Evolutionary conservation across 2,113 vertebrate genomes (phyloP).

Genomic region (Chaetodon auriga): DNA sequence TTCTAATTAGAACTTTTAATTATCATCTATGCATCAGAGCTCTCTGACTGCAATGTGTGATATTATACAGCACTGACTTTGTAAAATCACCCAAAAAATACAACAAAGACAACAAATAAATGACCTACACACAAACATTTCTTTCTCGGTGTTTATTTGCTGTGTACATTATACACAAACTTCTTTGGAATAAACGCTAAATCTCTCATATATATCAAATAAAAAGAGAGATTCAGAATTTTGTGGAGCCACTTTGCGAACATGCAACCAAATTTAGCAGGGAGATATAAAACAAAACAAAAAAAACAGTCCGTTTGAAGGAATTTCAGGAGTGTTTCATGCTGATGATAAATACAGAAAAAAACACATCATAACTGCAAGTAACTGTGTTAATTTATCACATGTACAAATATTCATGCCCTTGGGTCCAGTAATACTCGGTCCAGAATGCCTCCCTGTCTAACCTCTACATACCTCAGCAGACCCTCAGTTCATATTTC

Average conservation of each 20-base stretch:
- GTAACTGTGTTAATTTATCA: slow-evolving; percentile 55
- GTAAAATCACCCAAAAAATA: neutral
- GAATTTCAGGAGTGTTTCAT: slow-evolving; percentile 43
- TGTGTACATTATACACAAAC: slow-evolving; percentile 77
- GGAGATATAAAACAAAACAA: slow-evolving; percentile 9
- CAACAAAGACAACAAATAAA: slow-evolving; percentile 1
- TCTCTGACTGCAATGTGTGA: neutral
- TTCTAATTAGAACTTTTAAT: neutral
- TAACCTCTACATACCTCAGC: slow-evolving; percentile 68
- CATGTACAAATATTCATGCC: slow-evolving; percentile 43
- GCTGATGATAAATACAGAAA: slow-evolving; percentile 46
- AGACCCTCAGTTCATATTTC: slow-evolving; percentile 64
- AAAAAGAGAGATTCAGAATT: slow-evolving; percentile 56
- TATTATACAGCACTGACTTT: too few relatives aligned
- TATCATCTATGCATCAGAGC: neutral
- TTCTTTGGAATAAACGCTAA: slow-evolving; percentile 80
- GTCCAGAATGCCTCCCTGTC: slow-evolving; percentile 30
- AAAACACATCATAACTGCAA: slow-evolving; percentile 30
- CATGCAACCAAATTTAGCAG: slow-evolving; percentile 72
- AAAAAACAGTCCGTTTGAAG: slow-evolving; percentile 32
- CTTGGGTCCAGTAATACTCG: slow-evolving; percentile 33
- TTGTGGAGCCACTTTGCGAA: slow-evolving; percentile 74
- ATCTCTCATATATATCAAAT: slow-evolving; percentile 64
- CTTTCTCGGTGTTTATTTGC: slow-evolving; percentile 77
- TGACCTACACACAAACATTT: slow-evolving; percentile 25